Percentiles rank a stretch among this genome's conserved stretches.
These are phyloP conservation scores for Carcharodon carcharias DNA, from an alignment of 2,797 vertebrate species.

Conservation along the genomic window DNA sequence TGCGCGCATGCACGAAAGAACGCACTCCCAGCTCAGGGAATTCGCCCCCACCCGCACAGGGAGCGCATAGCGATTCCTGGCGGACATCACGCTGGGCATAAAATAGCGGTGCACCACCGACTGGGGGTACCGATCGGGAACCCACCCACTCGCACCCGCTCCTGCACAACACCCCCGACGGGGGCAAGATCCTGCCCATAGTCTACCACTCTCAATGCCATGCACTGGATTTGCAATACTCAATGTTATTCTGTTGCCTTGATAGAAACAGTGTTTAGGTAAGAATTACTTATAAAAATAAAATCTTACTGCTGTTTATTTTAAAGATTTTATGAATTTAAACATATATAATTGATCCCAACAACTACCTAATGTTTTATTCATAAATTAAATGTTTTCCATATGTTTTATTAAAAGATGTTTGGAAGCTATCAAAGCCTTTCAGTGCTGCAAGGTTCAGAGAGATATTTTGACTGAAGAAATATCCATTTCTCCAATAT, in stretches of 20 bases:
- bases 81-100: too few relatives aligned
- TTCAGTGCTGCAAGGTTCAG: not conserved
- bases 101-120: too few relatives aligned
- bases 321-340: not conserved
- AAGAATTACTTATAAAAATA: not conserved
- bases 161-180: too few relatives aligned
- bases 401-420: not conserved
- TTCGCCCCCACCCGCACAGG: too few relatives aligned
- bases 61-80: too few relatives aligned
- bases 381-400: not conserved
- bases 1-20: too few relatives aligned
- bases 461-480: conserved; percentile 16
- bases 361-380: not conserved
- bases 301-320: not conserved
- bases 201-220: not conserved
- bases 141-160: too few relatives aligned
- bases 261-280: not conserved
- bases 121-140: too few relatives aligned
- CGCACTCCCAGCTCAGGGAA: too few relatives aligned
- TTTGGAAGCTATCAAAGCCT: not conserved
- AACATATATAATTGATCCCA: not conserved
- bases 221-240: not conserved
- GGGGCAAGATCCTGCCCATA: too few relatives aligned
- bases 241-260: not conserved
- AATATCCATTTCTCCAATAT: not conserved